Conservation (phyloP, 2,797 vertebrate genomes). For the Garrulus glandarius region DNA sequence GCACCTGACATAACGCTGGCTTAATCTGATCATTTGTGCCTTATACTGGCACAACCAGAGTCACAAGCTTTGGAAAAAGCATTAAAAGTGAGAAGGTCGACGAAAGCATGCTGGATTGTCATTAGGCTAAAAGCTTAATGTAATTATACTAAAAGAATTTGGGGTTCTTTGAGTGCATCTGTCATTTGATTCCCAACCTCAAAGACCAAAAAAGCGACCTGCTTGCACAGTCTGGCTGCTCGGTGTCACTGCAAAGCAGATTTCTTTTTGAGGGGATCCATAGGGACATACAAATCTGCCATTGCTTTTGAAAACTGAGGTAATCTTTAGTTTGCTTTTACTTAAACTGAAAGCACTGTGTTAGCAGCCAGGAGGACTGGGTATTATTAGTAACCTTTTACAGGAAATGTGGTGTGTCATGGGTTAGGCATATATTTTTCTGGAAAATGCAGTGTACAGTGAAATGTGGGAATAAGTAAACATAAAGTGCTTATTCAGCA, state of each 20-base stretch:
- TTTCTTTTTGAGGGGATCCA: neutral
- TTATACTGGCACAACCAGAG: neutral
- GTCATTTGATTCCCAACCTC: neutral
- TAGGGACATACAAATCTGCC: neutral
- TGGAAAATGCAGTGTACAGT: neutral
- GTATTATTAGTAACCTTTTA: constrained; percentile 49
- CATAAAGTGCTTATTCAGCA: constrained; percentile 9
- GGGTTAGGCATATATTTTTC: constrained; percentile 6
- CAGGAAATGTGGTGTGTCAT: constrained; percentile 10
- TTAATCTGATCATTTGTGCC: neutral
- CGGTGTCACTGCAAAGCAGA: neutral
- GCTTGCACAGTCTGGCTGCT: neutral
- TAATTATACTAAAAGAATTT: neutral
- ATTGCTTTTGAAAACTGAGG: neutral
- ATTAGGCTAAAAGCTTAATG: neutral
- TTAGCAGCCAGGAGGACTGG: constrained; percentile 3
- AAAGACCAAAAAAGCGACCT: neutral
- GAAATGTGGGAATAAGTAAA: constrained; percentile 34
- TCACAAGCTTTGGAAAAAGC: neutral
- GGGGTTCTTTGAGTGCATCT: neutral
- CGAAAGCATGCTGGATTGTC: neutral
- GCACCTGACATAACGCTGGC: neutral
- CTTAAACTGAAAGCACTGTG: neutral
- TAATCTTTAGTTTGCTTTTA: constrained; percentile 8
- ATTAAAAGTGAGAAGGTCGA: neutral